phyloP scores from a whole-genome alignment of 1,140 invertebrate species.

The Sycophaga agraensis region DNA sequence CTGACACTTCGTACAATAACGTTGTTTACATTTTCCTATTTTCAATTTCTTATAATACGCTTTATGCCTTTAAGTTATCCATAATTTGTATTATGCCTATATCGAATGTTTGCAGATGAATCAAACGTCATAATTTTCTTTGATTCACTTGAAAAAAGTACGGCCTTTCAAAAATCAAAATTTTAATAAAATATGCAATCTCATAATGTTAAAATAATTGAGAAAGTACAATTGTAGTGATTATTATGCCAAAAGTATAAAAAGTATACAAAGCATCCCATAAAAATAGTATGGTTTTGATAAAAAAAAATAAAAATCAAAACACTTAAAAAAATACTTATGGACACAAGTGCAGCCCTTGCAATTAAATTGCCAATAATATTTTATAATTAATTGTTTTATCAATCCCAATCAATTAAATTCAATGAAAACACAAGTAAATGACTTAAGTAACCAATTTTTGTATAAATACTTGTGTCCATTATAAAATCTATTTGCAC shows the following conservation, averaged over 20 bases:
- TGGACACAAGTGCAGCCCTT: constrained; percentile 2
- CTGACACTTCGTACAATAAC: constrained; percentile 37
- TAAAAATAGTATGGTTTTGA: neutral
- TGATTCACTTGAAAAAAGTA: neutral
- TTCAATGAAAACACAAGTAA: too few relatives aligned
- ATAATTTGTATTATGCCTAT: constrained; percentile 22
- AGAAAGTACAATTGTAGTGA: too few relatives aligned
- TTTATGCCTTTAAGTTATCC: constrained; percentile 21
- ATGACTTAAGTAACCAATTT: neutral
- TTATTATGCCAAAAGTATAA: constrained; percentile 21
- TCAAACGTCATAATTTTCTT: constrained; percentile 10
- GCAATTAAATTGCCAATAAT: constrained; percentile 20
- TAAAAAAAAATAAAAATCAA: constrained; percentile 22
- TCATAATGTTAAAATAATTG: too few relatives aligned
- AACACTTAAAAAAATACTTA: constrained; percentile 23
- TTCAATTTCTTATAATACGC: constrained; percentile 17
- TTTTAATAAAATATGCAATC: too few relatives aligned
- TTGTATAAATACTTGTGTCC: constrained; percentile 28
- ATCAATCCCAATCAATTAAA: too few relatives aligned
- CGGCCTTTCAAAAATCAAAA: neutral
- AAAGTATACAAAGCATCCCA: constrained; percentile 18
- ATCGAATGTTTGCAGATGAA: constrained; percentile 6
- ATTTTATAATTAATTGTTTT: neutral
- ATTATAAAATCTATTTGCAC: constrained; percentile 20
- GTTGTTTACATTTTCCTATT: constrained; percentile 33